Evolutionary conservation across 2,888 invertebrate species (phyloP).

Genomic region (Deilephila porcellus): DNA sequence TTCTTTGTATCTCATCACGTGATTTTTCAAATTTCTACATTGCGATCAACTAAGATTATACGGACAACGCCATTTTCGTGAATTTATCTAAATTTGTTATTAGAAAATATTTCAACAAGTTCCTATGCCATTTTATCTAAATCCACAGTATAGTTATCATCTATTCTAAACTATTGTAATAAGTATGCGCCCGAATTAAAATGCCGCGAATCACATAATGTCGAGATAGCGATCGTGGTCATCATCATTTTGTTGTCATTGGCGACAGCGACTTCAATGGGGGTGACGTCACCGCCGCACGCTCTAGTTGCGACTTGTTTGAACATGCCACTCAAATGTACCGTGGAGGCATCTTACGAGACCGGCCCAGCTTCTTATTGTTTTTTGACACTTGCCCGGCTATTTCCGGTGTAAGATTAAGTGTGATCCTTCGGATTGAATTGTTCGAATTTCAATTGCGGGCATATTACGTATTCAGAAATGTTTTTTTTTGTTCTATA

Average conservation of each 20-base stretch:
- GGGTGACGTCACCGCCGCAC: conserved; percentile 69
- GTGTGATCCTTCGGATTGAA: conserved; percentile 35
- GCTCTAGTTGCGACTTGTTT: conserved; percentile 75
- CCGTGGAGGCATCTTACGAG: conserved; percentile 52
- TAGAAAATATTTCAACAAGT: no score
- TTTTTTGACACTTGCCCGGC: conserved; percentile 60
- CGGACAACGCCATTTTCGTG: no score
- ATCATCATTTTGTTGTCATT: conserved; percentile 26
- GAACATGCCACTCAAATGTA: conserved; percentile 49
- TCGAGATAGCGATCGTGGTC: conserved; percentile 15
- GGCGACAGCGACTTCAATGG: conserved; percentile 28
- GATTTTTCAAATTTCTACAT: no score
- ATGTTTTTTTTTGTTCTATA: background rate
- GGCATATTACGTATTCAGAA: background rate
- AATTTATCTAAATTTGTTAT: no score
- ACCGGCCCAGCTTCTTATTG: conserved; percentile 48
- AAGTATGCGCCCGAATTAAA: conserved; percentile 12
- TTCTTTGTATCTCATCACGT: no score
- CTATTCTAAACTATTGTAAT: background rate
- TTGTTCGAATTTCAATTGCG: background rate
- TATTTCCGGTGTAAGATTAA: conserved; percentile 45
- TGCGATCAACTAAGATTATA: background rate
- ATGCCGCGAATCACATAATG: background rate
- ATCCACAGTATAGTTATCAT: conserved; percentile 26
- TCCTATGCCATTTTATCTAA: conserved; percentile 22